Evolutionary conservation across 2,888 invertebrate species (phyloP), one percentile per base, ranked within the genome.

Genomic region (Epistrophe grossulariae): DNA sequence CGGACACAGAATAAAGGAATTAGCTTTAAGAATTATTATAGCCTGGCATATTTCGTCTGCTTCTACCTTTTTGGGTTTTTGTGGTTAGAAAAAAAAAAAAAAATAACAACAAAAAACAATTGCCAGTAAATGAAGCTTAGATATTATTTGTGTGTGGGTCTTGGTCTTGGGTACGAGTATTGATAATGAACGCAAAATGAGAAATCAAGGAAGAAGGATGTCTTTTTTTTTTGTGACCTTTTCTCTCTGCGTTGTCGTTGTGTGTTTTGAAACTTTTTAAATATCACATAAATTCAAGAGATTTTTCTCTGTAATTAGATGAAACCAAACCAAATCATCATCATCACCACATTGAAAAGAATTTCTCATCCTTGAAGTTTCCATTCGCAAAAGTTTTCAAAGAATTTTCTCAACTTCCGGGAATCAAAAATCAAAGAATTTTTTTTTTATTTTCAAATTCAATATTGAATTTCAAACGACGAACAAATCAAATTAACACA

Each of bases 1-100:
- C 13, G 45, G 48, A 66, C 66, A 66, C 66, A 45, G 66, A 66
- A 66, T 66, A 35, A 66, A 11, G 48, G 66, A 66, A 48, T 66
- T 66, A 48, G 48, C 66, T 66, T 66, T 48, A 10, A 31, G 35
- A 66, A 35, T 48, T 66, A 66, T 66, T 66, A n/a, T n/a, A 31
- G 66, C 48, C 2, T 66, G 28, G 11, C 17, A 59, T 59, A 59
- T 35, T 35, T 17, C 17, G 4, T 28, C 9, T n/a, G n/a, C n/a
- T 31, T 43, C 15, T 62, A 62, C 62, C 62, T 62, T 60, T 62
- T 60, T n/a, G n/a, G 40, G n/a, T 15, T 17, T 28, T 28, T 15
- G 35, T 59, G 35, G 17, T n/a, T n/a, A 3, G 0, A 19, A 10
- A 4, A 2, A 17, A 4, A 17, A 48, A 35, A n/a, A 57, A 13